These are phyloP conservation scores for Alca torda DNA, from an alignment of 2,797 vertebrate species.

Conservation along the genomic window DNA sequence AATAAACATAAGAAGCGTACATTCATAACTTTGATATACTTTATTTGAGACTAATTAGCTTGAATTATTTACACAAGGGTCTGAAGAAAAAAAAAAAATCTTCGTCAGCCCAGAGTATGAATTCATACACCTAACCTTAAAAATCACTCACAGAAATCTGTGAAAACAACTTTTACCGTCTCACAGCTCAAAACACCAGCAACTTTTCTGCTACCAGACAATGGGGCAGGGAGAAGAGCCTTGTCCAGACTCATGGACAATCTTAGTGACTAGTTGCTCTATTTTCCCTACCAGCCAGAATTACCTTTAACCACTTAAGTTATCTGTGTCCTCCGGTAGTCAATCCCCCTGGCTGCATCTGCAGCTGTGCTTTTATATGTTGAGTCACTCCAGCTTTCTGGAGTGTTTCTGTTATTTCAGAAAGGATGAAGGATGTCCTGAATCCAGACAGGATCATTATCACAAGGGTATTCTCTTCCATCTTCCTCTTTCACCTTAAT, in stretches of 20 bases:
- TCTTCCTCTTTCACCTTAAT: not conserved
- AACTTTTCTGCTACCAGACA: not conserved
- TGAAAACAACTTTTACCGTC: not conserved
- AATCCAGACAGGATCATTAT: not conserved
- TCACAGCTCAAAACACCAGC: not conserved
- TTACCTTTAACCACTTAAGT: not conserved
- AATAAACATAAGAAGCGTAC: not conserved
- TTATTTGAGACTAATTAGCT: not conserved
- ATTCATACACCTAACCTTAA: not conserved
- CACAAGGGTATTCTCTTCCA: not conserved
- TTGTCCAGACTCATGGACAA: not conserved
- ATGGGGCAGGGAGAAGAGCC: not conserved
- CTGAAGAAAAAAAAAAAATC: not conserved
- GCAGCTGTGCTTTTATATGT: not conserved
- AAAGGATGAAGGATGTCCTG: not conserved
- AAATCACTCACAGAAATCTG: not conserved
- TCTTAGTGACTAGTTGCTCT: not conserved
- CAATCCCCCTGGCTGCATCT: not conserved
- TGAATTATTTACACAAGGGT: not conserved
- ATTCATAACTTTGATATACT: not conserved
- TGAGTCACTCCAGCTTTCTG: not conserved
- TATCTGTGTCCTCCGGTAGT: not conserved
- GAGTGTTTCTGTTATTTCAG: not conserved
- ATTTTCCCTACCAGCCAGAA: not conserved
- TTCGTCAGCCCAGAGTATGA: not conserved